A percentile compares a stretch with the other conserved stretches of the same genome.
Evolutionary conservation across 2,888 invertebrate species (phyloP).

Genomic region (Notocelia uddmanniana): DNA sequence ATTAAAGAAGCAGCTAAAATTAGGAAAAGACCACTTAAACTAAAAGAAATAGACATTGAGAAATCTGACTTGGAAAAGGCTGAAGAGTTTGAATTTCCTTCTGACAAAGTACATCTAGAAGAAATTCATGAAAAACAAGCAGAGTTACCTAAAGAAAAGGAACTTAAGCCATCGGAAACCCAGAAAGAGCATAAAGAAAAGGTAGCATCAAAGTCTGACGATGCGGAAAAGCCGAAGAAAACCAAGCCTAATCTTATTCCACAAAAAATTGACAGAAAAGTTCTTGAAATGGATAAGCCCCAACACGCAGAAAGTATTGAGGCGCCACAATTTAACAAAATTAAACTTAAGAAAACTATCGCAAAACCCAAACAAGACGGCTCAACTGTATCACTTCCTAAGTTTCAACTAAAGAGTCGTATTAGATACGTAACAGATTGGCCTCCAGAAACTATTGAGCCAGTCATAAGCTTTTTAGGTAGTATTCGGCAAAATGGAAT

Average conservation of each 20-base stretch:
- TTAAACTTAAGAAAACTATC: conserved; percentile 89
- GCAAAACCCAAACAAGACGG: conserved; percentile 80
- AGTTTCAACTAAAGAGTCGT: conserved; percentile 90
- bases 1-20: conserved; percentile 88
- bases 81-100: conserved; percentile 60
- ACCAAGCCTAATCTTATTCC: conserved; percentile 72
- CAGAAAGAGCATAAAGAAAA: conserved; percentile 48
- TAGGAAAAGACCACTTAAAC: conserved; percentile 85
- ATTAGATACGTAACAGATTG: conserved; percentile 87
- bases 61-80: conserved; percentile 84
- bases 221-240: conserved; percentile 52
- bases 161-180: conserved; percentile 27
- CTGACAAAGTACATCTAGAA: conserved; percentile 17
- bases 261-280: conserved; percentile 87
- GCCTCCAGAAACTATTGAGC: conserved; percentile 85
- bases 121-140: conserved; percentile 50
- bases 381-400: conserved; percentile 83
- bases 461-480: conserved; percentile 82
- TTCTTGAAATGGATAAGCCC: conserved; percentile 87
- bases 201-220: conserved; percentile 57
- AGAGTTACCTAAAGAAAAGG: conserved; percentile 57
- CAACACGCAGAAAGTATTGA: conserved; percentile 87
- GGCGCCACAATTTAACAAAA: conserved; percentile 87
- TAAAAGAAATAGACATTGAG: conserved; percentile 78
- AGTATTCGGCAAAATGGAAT: conserved; percentile 88